phyloP scores from a whole-genome alignment of 2,797 vertebrate genomes.

The Adelosebastes latens region DNA sequence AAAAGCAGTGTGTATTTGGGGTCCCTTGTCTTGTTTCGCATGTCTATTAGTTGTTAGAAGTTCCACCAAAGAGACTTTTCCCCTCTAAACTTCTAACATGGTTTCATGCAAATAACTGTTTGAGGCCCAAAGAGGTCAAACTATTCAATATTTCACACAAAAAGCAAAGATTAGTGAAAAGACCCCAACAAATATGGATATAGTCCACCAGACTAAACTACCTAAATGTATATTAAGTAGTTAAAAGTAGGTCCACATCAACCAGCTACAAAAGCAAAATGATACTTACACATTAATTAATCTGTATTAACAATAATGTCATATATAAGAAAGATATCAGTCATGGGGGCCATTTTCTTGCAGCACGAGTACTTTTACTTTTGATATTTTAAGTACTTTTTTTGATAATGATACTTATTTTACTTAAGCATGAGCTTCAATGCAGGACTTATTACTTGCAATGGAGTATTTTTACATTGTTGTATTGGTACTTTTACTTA shows the following conservation, averaged over 20 bases:
- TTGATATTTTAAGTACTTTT: background rate
- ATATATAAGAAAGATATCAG: background rate
- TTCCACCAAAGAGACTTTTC: background rate
- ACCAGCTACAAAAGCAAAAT: background rate
- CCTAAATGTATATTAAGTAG: background rate
- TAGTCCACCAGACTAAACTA: background rate
- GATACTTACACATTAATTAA: background rate
- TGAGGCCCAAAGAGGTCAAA: no score
- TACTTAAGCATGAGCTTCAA: background rate
- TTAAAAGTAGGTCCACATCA: background rate
- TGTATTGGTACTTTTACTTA: background rate
- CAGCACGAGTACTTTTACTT: background rate
- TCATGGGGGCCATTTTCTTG: background rate
- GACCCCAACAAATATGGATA: background rate
- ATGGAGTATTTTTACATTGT: background rate
- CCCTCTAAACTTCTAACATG: background rate
- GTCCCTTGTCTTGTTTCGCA: background rate
- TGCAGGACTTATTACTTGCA: background rate
- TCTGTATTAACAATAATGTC: background rate
- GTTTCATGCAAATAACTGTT: no score
- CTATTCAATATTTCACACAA: no score
- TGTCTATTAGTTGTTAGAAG: background rate
- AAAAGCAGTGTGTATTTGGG: no score
- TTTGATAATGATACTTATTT: background rate
- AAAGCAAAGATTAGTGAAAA: accelerated